phyloP scores from a whole-genome alignment of 2,797 vertebrate genomes.

The Cossypha dichroa region DNA sequence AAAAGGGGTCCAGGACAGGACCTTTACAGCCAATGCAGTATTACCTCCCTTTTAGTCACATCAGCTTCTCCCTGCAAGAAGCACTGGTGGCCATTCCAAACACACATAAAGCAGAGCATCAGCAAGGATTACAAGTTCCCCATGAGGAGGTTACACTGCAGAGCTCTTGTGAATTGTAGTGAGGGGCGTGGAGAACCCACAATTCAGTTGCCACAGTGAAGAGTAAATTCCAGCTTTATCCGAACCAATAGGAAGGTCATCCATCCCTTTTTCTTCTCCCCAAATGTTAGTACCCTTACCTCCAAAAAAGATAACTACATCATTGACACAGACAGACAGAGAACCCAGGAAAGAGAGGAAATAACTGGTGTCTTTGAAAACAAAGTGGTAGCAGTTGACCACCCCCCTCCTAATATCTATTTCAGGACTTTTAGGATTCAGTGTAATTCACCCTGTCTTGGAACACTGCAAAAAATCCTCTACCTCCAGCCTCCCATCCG shows the following conservation, averaged over 20 bases:
- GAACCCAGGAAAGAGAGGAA: conserved; percentile 1
- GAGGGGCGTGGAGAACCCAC: not conserved
- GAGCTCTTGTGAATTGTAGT: not conserved
- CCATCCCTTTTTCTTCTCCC: not conserved
- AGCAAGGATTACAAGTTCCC: not conserved
- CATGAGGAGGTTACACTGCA: not conserved
- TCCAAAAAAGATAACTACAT: not conserved
- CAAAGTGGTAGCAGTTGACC: not conserved
- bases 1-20: not conserved
- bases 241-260: not conserved
- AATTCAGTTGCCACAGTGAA: not conserved
- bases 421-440: conserved; percentile 58
- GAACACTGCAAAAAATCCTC: conserved; percentile 59
- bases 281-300: not conserved
- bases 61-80: not conserved
- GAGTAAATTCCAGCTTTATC: not conserved
- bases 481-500: conserved; percentile 70
- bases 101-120: not conserved
- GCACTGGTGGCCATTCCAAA: not conserved
- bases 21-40: not conserved
- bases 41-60: not conserved
- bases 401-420: not conserved
- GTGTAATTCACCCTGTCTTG: not conserved
- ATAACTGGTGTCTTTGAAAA: not conserved
- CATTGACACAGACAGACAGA: not conserved